Base-by-base conservation (phyloP, 1,140 invertebrate genomes). In the Drosophila simulans region DNA sequence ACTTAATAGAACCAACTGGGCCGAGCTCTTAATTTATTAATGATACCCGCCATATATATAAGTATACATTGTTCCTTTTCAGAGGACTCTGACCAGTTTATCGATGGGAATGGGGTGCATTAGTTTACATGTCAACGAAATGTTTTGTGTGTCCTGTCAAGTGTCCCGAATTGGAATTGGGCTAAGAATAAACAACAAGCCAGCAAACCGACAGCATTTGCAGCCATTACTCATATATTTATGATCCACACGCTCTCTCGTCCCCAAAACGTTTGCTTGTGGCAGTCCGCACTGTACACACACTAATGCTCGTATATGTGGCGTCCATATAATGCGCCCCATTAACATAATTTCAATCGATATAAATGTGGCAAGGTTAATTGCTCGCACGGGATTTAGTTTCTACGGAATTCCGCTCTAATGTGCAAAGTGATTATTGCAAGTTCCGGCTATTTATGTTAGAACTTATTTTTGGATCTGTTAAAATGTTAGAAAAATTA, bases 1-100 rank as follows among this genome's bases (percentile, higher is more conserved):
- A 86, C 74, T 75, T 82, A 86, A 86, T 86, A 86, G 78, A 73
- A 72, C 74, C 71, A 72, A 74, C 54, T 55, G 42, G 55, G 31
- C 40, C 27, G 55, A 55, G 56, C 43, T 73, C 65, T 84, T 85
- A 75, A 88, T 82, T 86, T 86, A 86, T 86, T 86, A 86, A 86
- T 86, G 82, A 86, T 69, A 71, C 70, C 46, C 12, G 42, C 49
- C 15, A 42, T 62, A 39, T 51, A 15, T 27, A 27, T 31, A 31
- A 31, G 31, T 31, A 10, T 31, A 31, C 31, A 53, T 60, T 58
- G 37, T 34, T 20, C n/a, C 39, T 17, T 52, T 11, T 22, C 43
- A 12, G 13, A 5, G 43, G 20, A 25, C 15, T 20, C 22, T 40
- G 15, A 3, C 20, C 12, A n/a, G 20, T 10, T 49, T n/a, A 17